Percentiles rank a stretch among this genome's conserved stretches.
phyloP scores from a whole-genome alignment of 2,113 vertebrate species.

The Otis tarda region DNA sequence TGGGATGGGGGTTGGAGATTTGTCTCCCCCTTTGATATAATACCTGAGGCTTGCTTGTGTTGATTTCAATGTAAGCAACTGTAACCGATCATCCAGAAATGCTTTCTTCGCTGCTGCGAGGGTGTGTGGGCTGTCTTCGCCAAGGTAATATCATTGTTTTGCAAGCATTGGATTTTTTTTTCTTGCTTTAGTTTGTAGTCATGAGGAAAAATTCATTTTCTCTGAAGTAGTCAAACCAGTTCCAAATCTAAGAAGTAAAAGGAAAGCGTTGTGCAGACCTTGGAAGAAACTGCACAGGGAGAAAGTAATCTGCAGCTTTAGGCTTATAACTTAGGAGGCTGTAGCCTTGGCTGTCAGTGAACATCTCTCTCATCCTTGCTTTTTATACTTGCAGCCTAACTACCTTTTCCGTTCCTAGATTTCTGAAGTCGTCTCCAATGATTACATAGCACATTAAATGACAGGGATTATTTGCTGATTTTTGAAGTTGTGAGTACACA shows the following conservation, averaged over 20 bases:
- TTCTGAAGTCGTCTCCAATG: neutral
- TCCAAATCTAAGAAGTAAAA: neutral
- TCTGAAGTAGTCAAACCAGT: neutral
- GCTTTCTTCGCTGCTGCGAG: neutral
- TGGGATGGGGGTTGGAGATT: neutral
- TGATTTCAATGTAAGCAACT: neutral
- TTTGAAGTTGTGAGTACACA: neutral
- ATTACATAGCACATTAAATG: neutral
- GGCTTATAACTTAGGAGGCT: neutral
- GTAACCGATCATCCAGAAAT: neutral
- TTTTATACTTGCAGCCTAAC: neutral
- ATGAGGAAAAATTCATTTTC: neutral
- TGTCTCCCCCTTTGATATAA: neutral
- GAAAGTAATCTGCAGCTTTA: neutral
- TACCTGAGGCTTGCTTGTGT: slow-evolving; percentile 47
- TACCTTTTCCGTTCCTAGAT: neutral
- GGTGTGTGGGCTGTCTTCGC: neutral
- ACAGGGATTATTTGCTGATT: neutral
- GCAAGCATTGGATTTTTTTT: neutral
- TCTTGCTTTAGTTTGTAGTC: neutral
- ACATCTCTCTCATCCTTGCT: neutral
- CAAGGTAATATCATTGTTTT: neutral
- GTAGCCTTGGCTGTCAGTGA: neutral
- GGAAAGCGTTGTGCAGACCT: neutral
- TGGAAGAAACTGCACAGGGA: neutral